Percentiles rank a stretch among this genome's conserved stretches.
phyloP scores from a whole-genome alignment of 2,888 invertebrate genomes.

The Tinea trinotella region DNA sequence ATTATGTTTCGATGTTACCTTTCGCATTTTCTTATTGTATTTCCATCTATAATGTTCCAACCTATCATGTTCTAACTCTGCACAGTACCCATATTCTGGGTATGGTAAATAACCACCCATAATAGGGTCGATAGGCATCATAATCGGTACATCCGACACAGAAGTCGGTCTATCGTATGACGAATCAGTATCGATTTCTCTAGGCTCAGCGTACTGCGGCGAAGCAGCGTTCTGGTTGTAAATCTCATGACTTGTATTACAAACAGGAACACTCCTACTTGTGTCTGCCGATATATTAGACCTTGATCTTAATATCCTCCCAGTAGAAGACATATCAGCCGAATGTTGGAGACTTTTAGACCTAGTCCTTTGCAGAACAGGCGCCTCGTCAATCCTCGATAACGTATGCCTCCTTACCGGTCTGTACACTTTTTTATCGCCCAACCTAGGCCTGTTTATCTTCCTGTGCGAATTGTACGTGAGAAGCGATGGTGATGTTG shows the following conservation, averaged over 20 bases:
- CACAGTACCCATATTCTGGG: constrained; percentile 55
- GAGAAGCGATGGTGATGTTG: constrained; percentile 30
- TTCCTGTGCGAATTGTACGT: constrained; percentile 63
- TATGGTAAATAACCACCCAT: constrained; percentile 55
- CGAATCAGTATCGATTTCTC: constrained; percentile 43
- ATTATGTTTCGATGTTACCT: constrained; percentile 43
- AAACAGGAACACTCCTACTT: constrained; percentile 60
- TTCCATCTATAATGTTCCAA: constrained; percentile 39
- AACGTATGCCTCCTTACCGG: constrained; percentile 51
- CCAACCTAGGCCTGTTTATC: constrained; percentile 43
- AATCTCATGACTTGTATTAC: constrained; percentile 52
- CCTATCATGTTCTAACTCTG: constrained; percentile 41
- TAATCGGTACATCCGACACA: constrained; percentile 53
- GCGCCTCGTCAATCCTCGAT: constrained; percentile 57
- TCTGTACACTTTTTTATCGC: constrained; percentile 51
- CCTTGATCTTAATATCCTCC: constrained; percentile 47
- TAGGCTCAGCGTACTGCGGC: constrained; percentile 58
- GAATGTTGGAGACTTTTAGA: constrained; percentile 52
- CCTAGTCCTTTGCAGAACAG: constrained; percentile 33
- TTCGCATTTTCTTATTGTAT: constrained; percentile 39
- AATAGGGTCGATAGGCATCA: constrained; percentile 49
- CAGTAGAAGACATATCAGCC: constrained; percentile 50
- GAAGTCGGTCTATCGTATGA: constrained; percentile 49
- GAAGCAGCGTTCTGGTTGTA: constrained; percentile 41
- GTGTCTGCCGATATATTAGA: constrained; percentile 62